Percentiles rank a stretch among this genome's conserved stretches.
Evolutionary conservation across 37 sponge, comb jelly and placozoan species (phyloP).

Genomic region (Axinella damicornis): DNA sequence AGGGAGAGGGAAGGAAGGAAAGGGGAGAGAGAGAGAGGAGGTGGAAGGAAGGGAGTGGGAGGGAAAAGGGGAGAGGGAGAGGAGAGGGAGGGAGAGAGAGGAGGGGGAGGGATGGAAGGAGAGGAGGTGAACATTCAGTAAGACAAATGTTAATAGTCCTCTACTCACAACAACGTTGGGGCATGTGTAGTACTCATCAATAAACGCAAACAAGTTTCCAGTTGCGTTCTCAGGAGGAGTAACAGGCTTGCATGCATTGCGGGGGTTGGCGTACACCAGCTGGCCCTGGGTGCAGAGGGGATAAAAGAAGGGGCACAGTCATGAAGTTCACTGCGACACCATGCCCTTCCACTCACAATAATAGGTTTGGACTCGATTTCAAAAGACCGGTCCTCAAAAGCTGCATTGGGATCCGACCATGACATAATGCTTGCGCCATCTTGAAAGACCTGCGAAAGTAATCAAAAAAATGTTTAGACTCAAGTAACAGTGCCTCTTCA

Average conservation of each 20-base stretch:
- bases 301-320: too few relatives aligned
- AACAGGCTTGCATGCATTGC: slow-evolving; percentile 42
- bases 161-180: slow-evolving; percentile 32
- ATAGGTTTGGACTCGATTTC: background rate
- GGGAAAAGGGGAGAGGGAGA: slow-evolving; percentile 1
- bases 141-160: background rate
- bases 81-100: background rate
- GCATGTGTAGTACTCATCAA: slow-evolving; percentile 45
- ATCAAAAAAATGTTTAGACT: too few relatives aligned
- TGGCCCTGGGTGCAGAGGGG: slow-evolving; percentile 10
- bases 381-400: slow-evolving; percentile 31
- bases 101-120: too few relatives aligned
- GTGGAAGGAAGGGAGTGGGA: too few relatives aligned
- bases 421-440: background rate
- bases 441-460: background rate
- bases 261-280: slow-evolving; percentile 37
- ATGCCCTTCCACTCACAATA: too few relatives aligned
- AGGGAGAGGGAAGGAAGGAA: background rate
- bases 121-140: background rate
- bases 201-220: slow-evolving; percentile 23
- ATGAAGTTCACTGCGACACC: too few relatives aligned
- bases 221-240: background rate
- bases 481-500: too few relatives aligned
- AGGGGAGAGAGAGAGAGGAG: background rate
- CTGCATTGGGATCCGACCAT: slow-evolving; percentile 11